These are phyloP conservation scores for Formica aserva DNA, from an alignment of 2,888 invertebrate species.

Conservation along the genomic window DNA sequence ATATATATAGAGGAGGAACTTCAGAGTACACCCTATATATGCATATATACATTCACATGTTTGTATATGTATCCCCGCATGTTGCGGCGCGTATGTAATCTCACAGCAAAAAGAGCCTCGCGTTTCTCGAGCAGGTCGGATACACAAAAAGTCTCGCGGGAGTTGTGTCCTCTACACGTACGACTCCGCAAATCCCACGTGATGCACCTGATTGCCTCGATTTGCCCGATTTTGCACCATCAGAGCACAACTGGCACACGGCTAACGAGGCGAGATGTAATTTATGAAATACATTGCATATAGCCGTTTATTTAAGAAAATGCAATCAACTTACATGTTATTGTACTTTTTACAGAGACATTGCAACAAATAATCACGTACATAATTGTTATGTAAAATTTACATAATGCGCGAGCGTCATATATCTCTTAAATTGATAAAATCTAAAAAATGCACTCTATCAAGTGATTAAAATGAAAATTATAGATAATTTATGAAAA, in stretches of 20 bases:
- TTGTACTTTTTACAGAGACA: neutral
- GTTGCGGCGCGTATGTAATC: slow-evolving; percentile 44
- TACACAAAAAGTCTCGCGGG: slow-evolving; percentile 53
- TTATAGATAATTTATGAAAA: neutral
- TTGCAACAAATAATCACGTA: neutral
- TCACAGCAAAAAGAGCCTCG: slow-evolving; percentile 55
- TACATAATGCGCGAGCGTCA: neutral
- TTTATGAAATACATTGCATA: slow-evolving; percentile 29
- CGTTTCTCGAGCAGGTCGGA: slow-evolving; percentile 54
- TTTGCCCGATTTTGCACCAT: slow-evolving; percentile 54
- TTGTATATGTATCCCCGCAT: neutral
- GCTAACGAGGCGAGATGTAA: slow-evolving; percentile 53
- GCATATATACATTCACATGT: neutral
- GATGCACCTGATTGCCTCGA: slow-evolving; percentile 53
- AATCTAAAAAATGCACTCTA: neutral
- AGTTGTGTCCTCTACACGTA: slow-evolving; percentile 55
- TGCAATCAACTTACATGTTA: neutral
- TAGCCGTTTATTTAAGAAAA: slow-evolving; percentile 30
- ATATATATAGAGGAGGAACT: slow-evolving; percentile 2
- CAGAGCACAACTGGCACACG: slow-evolving; percentile 45
- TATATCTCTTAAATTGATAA: neutral
- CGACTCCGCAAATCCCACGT: slow-evolving; percentile 50
- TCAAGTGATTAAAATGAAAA: neutral
- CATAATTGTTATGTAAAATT: neutral
- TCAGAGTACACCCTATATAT: neutral